phyloP scores from a whole-genome alignment of 2,888 invertebrate species.

The Dasypogon diadema region DNA sequence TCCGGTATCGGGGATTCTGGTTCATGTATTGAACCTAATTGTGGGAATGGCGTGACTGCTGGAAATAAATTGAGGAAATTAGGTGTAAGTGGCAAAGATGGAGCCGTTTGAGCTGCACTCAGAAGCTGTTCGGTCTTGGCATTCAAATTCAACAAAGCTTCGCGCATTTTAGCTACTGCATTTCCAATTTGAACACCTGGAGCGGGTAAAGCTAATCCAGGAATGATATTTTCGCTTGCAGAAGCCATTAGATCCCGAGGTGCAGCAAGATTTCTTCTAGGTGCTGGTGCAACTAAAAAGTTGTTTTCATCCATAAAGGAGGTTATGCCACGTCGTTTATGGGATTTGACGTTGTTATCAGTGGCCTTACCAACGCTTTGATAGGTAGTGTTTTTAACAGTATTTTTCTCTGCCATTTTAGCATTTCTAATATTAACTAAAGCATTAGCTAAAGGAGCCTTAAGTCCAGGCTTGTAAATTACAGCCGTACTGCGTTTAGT shows the following conservation, averaged over 20 bases:
- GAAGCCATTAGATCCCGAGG: not conserved
- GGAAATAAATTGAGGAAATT: not conserved
- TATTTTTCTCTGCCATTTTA: conserved; percentile 20
- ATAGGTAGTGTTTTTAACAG: not conserved
- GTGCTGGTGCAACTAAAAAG: conserved; percentile 8
- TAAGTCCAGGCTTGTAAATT: conserved; percentile 62
- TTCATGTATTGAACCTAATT: not conserved
- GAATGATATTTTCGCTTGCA: not conserved
- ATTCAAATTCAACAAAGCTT: conserved; percentile 18
- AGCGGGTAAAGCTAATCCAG: not conserved
- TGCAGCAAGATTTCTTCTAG: not conserved
- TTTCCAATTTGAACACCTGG: conserved; percentile 5
- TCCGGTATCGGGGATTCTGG: not conserved
- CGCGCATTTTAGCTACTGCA: conserved; percentile 28
- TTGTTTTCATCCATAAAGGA: conserved; percentile 11
- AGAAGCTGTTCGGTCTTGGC: conserved; percentile 25
- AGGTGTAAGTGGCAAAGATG: not conserved
- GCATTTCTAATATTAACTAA: conserved; percentile 21
- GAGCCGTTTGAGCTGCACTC: conserved; percentile 9
- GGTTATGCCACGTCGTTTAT: conserved; percentile 9
- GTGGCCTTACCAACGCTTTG: not conserved
- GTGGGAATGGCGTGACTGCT: not conserved
- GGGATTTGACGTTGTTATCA: conserved; percentile 4
- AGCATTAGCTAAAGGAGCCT: conserved; percentile 7
- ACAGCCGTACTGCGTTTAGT: conserved; percentile 64